A percentile compares a stretch with the other conserved stretches of the same genome.
Conservation (phyloP, 2,797 vertebrate species). For the Balearica regulorum region DNA sequence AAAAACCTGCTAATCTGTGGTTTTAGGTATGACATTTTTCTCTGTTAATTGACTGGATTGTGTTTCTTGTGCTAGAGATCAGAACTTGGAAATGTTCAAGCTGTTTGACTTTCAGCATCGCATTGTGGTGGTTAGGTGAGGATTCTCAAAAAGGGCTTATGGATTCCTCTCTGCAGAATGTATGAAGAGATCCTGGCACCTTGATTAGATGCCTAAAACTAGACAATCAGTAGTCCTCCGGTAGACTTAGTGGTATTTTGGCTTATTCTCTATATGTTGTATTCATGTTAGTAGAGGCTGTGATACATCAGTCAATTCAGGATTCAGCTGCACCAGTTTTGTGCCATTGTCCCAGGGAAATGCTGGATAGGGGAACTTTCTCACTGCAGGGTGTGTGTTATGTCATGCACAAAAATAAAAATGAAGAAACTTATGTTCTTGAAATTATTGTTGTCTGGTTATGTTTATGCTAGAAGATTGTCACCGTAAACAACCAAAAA, state of each 20-base stretch:
- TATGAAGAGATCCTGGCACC: neutral
- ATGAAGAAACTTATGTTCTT: neutral
- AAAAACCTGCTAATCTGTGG: neutral
- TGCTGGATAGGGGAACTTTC: neutral
- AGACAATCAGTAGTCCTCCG: neutral
- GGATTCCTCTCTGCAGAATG: neutral
- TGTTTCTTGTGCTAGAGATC: neutral
- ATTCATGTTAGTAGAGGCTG: neutral
- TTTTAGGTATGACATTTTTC: neutral
- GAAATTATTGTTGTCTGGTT: neutral
- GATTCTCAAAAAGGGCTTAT: neutral
- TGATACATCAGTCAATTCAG: neutral
- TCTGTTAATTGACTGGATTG: neutral
- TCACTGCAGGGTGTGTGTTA: neutral
- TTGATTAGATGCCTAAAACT: neutral
- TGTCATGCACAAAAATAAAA: neutral
- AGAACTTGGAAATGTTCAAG: neutral
- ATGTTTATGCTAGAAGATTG: neutral
- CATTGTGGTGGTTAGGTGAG: neutral
- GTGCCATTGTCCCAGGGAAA: neutral
- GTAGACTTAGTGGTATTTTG: neutral
- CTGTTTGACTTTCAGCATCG: neutral
- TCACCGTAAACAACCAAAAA: neutral
- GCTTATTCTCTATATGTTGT: neutral
- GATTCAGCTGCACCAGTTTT: neutral